Evolutionary conservation across 2,888 invertebrate species (phyloP).

Genomic region (Dasypogon diadema): DNA sequence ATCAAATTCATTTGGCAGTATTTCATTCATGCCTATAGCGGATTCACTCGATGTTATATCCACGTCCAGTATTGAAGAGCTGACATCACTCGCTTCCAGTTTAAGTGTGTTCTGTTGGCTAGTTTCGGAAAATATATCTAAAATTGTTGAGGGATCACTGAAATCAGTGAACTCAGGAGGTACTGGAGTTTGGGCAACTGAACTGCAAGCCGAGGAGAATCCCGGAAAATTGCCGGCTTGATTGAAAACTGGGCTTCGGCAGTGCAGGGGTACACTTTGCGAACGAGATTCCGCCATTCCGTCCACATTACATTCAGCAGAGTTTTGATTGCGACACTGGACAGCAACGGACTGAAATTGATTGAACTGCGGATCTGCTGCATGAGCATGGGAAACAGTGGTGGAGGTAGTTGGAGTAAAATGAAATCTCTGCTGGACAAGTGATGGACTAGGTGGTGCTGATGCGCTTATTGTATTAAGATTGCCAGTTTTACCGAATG

Average conservation of each 20-base stretch:
- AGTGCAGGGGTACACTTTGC: conserved; percentile 83
- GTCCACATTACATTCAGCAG: conserved; percentile 43
- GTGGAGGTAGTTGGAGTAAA: conserved; percentile 54
- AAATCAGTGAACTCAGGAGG: conserved; percentile 81
- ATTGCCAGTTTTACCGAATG: conserved; percentile 49
- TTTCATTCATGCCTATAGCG: conserved; percentile 62
- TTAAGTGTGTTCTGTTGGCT: conserved; percentile 54
- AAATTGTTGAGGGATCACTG: conserved; percentile 64
- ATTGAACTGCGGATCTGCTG: conserved; percentile 62
- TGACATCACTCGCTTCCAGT: conserved; percentile 54
- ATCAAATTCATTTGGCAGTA: conserved; percentile 63
- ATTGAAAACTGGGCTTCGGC: conserved; percentile 62
- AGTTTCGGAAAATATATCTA: conserved; percentile 59
- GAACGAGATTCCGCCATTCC: conserved; percentile 70
- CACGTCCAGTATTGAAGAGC: conserved; percentile 44
- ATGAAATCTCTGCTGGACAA: conserved; percentile 60
- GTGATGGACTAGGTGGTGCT: conserved; percentile 76
- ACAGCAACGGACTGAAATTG: conserved; percentile 74
- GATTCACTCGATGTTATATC: conserved; percentile 52
- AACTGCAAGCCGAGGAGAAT: conserved; percentile 72
- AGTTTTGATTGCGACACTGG: conserved; percentile 60
- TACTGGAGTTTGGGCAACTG: conserved; percentile 77
- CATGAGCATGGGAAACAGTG: conserved; percentile 62
- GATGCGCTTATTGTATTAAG: conserved; percentile 66
- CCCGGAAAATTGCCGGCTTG: conserved; percentile 59